These are phyloP conservation scores for Limnodromus scolopaceus DNA, from an alignment of 2,797 vertebrate genomes.

Conservation along the genomic window DNA sequence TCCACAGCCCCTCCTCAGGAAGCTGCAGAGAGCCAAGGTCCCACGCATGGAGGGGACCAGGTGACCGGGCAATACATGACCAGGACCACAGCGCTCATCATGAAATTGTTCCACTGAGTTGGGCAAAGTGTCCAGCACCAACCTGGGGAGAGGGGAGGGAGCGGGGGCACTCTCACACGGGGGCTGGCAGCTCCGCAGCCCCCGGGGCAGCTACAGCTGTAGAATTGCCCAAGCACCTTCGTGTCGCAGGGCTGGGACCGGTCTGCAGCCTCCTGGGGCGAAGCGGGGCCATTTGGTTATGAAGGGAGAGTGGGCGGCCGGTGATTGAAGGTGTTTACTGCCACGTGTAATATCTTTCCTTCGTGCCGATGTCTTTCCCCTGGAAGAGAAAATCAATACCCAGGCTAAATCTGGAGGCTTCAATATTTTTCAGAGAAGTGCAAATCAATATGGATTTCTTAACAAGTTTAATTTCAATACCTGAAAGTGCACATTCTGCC, in stretches of 20 bases:
- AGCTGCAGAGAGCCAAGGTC: not conserved
- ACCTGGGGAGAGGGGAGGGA: not conserved
- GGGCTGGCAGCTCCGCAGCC: not conserved
- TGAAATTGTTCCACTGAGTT: not conserved
- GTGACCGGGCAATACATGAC: rapidly evolving
- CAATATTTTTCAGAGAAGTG: constrained; percentile 56
- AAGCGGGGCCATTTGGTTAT: rapidly evolving
- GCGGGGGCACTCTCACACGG: rapidly evolving
- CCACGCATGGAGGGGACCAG: rapidly evolving
- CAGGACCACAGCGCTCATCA: rapidly evolving
- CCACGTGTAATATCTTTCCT: constrained; percentile 35
- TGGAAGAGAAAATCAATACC: constrained; percentile 63
- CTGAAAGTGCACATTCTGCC: constrained; percentile 42
- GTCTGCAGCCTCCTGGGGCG: not conserved
- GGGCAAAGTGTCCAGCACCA: rapidly evolving
- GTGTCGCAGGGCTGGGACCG: not conserved
- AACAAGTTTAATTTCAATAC: constrained; percentile 68
- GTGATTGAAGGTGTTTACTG: constrained; percentile 54
- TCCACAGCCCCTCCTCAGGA: not conserved
- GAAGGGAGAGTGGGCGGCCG: not conserved
- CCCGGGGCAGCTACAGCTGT: not conserved
- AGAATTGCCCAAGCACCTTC: not conserved
- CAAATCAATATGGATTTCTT: constrained; percentile 70
- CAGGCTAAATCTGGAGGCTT: constrained; percentile 49
- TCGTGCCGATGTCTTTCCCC: constrained; percentile 14